Base-by-base conservation (phyloP, 1,140 invertebrate genomes). In the Drosophila tropicalis region DNA sequence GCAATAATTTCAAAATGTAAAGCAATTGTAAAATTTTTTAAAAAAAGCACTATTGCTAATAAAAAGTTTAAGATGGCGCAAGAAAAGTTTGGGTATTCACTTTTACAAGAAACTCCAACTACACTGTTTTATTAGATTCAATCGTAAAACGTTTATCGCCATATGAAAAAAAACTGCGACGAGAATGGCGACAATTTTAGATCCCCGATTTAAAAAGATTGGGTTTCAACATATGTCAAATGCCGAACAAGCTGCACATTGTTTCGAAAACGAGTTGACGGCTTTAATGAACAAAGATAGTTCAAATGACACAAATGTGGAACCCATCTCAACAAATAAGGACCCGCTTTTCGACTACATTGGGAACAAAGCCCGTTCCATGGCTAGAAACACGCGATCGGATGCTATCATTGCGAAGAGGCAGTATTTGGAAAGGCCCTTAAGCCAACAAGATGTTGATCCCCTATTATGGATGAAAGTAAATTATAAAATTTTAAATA, bases 1-100 rank as follows among this genome's bases (percentile, higher is more conserved):
- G 25, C 58, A 40, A 19, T 61, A 22, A 61, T 61, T 39, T n/a
- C n/a, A 19, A 61, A 61, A 61, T 41, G 58, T 40, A 61, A 32
- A 19, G 13, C 25, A 12, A 61, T 61, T 19, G 58, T 61, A 12
- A 39, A 5, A 19, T 61, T 61, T 61, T 40, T 61, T 1, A 61
- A 61, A 39, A 61, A 36, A 34, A 40, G 58, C 36, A 15, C 58
- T 15, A 61, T 61, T 34, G 58, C 58, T 13, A 34, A 61, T 41
- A 15, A 29, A 19, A 61, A 61, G 15, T 36, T 47, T 47, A 47
- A 47, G 17, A 19, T 19, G 44, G 44, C 44, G 6, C 44, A 47
- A 47, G 44, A 47, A 47, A 47, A 47, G 15, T 47, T 47, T 47
- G 44, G 15, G 17, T 47, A 19, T 47, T 47, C 44, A 19, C 17